Percentiles rank a stretch among this genome's conserved stretches.
Conservation (phyloP, 2,797 vertebrate species). For the Dermochelys coriacea region DNA sequence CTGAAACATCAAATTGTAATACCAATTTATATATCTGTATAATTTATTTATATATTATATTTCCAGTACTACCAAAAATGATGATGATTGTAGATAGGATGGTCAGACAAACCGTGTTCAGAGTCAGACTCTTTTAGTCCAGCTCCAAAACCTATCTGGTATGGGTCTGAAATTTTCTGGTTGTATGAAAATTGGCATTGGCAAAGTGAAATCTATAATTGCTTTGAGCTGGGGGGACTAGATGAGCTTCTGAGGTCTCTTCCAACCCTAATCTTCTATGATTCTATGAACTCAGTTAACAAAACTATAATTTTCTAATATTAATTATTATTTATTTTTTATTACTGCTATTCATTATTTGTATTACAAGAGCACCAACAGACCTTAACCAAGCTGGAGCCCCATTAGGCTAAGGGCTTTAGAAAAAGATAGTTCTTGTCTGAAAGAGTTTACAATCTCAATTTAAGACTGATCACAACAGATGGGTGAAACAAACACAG, state of each 20-base stretch:
- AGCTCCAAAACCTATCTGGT: not conserved
- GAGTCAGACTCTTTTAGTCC: not conserved
- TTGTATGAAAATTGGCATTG: not conserved
- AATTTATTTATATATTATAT: not conserved
- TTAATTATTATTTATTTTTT: not conserved
- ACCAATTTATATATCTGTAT: accelerated
- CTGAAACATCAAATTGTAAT: not conserved
- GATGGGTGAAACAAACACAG: not conserved
- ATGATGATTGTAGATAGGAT: not conserved
- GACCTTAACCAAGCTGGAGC: not conserved
- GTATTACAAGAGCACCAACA: not conserved
- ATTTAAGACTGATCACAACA: not conserved
- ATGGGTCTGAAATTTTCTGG: not conserved
- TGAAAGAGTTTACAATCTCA: not conserved
- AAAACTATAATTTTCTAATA: not conserved
- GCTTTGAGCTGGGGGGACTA: too few relatives aligned
- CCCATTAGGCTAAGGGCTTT: not conserved
- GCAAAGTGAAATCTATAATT: not conserved
- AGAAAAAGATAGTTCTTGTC: not conserved
- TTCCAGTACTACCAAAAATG: not conserved
- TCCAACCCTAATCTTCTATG: too few relatives aligned
- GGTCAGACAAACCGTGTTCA: not conserved
- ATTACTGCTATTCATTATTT: not conserved
- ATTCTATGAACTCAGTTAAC: not conserved
- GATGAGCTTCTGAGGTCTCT: too few relatives aligned